Conservation (phyloP, 2,888 invertebrate genomes). For the Automeris io region DNA sequence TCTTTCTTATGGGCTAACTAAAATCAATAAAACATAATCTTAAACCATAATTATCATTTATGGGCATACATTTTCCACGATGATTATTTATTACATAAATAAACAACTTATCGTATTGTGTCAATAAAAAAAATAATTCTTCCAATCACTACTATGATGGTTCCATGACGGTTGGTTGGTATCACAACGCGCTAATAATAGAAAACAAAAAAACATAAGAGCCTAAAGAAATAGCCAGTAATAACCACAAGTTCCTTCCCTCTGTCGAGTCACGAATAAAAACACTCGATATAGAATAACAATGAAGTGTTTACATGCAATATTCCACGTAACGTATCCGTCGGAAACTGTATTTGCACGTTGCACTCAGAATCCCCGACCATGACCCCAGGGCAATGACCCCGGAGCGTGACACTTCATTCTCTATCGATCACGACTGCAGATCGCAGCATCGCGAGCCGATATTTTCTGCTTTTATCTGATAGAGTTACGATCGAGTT, state of each 20-base stretch:
- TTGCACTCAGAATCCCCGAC: constrained; percentile 60
- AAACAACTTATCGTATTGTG: too few species aligned
- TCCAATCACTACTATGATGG: too few species aligned
- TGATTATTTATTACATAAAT: too few species aligned
- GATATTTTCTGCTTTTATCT: constrained; percentile 63
- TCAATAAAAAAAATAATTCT: too few species aligned
- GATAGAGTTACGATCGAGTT: constrained; percentile 38
- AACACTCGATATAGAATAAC: constrained; percentile 51
- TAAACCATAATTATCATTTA: too few species aligned
- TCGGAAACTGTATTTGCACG: constrained; percentile 42
- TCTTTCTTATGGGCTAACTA: too few species aligned
- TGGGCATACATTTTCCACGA: too few species aligned
- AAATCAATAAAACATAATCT: too few species aligned
- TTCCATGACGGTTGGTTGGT: too few species aligned
- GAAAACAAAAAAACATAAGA: constrained; percentile 12
- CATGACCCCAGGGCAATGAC: constrained; percentile 69
- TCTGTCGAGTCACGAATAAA: constrained; percentile 38
- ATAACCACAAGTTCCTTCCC: constrained; percentile 19
- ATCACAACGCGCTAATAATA: not conserved
- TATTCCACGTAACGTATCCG: constrained; percentile 67
- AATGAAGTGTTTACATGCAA: constrained; percentile 60
- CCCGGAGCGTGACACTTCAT: constrained; percentile 73
- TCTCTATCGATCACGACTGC: constrained; percentile 73
- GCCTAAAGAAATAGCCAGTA: constrained; percentile 22
- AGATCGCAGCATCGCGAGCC: constrained; percentile 43